Base-by-base conservation (phyloP, 2,888 invertebrate genomes). In the Beris morrisii region DNA sequence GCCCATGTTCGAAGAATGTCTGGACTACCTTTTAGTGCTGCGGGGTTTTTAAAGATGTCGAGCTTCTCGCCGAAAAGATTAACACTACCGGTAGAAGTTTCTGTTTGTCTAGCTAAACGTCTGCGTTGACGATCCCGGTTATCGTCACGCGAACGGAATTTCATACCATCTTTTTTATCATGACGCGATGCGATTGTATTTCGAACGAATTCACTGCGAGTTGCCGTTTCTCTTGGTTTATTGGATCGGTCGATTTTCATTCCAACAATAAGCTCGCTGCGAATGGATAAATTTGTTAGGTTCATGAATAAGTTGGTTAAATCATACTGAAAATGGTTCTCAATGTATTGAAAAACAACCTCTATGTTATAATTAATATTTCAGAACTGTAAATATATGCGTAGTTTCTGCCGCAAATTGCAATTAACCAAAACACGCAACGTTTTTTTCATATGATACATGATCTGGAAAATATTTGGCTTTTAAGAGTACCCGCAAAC, bases 181-280 rank as follows among this genome's bases (percentile, higher is more conserved):
- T 69, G 52, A 44, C 73, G 72, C 5, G 73, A 74, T 0, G 71
- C 71, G 67, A 78, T 74, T 0, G 80, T 72, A 54, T 77, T 81
- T 13, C 77, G 78, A 1, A 84, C 80, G 45, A 83, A 76, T 4
- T 83, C 81, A 9, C 79, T 74, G 13, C 79, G 78, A 0, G 28
- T 59, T 58, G 30, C 30, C 22, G 48, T n/a, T 12, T 31, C 38
- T 4, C 52, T 7, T 7, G 6, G 13, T 28, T 83, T 82, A 50
- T 78, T 76, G 15, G 83, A 78, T 32, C 85, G 84, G 74, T 91
- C 91, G 52, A 92, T 86, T 78, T 90, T 90, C 91, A 92, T 92
- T 43, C 88, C 90, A 43, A 87, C 84, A 68, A 92, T 82, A 22
- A 92, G 79, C 66, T 91, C 88, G 80, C 91, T 91, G 76, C 68